phyloP scores from a whole-genome alignment of 2,888 invertebrate genomes.

The Andrena praecox region DNA sequence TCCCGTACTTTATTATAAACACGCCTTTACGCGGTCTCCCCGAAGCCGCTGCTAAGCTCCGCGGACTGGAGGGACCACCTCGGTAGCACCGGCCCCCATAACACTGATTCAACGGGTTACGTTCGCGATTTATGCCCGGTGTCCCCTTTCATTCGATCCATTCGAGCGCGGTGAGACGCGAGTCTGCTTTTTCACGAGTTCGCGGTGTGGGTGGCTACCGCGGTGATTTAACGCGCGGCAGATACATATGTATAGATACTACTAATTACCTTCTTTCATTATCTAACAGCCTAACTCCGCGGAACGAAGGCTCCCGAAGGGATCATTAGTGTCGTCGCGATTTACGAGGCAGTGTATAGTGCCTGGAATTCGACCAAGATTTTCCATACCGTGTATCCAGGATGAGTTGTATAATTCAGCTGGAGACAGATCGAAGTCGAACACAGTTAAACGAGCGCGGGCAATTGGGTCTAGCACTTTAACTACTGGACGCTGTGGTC shows the following conservation, averaged over 20 bases:
- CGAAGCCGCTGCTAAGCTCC: conserved; percentile 22
- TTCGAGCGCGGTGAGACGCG: neutral
- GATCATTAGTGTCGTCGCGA: too few relatives aligned
- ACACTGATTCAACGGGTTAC: conserved; percentile 28
- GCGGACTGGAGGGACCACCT: conserved; percentile 57
- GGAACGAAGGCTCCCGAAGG: too few relatives aligned
- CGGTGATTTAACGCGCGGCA: too few relatives aligned
- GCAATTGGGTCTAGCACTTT: neutral
- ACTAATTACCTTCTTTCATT: too few relatives aligned
- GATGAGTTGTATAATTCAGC: neutral
- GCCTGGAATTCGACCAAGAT: too few relatives aligned
- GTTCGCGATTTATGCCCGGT: conserved; percentile 29
- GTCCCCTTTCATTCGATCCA: conserved; percentile 27
- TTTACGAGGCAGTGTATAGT: too few relatives aligned
- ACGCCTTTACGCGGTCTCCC: conserved; percentile 48
- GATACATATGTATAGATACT: too few relatives aligned
- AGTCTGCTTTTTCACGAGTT: neutral
- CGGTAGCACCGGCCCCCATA: conserved; percentile 26
- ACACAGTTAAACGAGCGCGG: neutral
- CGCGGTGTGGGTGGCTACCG: neutral
- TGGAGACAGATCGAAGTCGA: neutral
- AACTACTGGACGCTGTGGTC: neutral
- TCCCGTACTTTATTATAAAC: conserved; percentile 62
- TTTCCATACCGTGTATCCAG: neutral
- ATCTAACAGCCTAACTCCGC: too few relatives aligned